Percentiles rank a stretch among this genome's conserved stretches.
These are phyloP conservation scores for Conchocele bisecta DNA, from an alignment of 2,888 invertebrate genomes.

Conservation along the genomic window DNA sequence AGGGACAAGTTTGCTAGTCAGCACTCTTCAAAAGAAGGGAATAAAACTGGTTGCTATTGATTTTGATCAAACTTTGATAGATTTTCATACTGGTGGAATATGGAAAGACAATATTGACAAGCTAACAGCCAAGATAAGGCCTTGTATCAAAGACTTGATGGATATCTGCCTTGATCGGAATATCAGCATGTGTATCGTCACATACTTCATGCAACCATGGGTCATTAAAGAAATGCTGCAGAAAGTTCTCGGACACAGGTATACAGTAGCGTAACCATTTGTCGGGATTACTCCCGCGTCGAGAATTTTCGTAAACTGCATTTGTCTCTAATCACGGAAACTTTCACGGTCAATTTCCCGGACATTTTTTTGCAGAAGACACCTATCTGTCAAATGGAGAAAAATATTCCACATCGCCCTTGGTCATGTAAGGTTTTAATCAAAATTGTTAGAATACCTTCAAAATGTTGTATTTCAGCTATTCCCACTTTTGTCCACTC, in stretches of 20 bases:
- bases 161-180: slow-evolving; percentile 67
- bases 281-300: too few species aligned
- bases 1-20: slow-evolving; percentile 54
- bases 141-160: slow-evolving; percentile 76
- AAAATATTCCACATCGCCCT: too few species aligned
- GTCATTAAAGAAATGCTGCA: slow-evolving; percentile 75
- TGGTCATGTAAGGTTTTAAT: too few species aligned
- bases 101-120: slow-evolving; percentile 75
- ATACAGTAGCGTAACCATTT: too few species aligned
- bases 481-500: too few species aligned
- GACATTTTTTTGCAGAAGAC: too few species aligned
- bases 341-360: too few species aligned
- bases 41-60: slow-evolving; percentile 78
- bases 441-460: too few species aligned
- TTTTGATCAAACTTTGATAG: slow-evolving; percentile 79
- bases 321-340: too few species aligned
- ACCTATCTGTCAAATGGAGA: too few species aligned
- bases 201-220: slow-evolving; percentile 76
- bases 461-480: too few species aligned
- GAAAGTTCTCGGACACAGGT: slow-evolving; percentile 56
- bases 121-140: slow-evolving; percentile 72
- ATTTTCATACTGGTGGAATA: slow-evolving; percentile 77
- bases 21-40: slow-evolving; percentile 68
- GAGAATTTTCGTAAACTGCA: too few species aligned
- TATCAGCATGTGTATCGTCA: slow-evolving; percentile 76